A percentile compares a stretch with the other conserved stretches of the same genome.
phyloP scores from a whole-genome alignment of 2,113 vertebrate genomes.

The Otus sunia region DNA sequence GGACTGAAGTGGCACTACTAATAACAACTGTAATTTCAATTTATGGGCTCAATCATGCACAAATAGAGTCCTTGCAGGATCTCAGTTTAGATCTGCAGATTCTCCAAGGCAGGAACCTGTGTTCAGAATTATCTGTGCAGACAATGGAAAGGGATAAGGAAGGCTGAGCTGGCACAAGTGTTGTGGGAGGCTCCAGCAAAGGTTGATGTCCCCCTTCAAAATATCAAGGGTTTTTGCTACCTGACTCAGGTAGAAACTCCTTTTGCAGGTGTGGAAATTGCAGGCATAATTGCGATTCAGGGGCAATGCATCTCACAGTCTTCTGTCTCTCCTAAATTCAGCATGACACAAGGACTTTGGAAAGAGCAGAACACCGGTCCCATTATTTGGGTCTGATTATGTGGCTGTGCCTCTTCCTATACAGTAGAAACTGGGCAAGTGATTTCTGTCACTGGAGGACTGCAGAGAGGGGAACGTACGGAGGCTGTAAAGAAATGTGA shows the following conservation, averaged over 20 bases:
- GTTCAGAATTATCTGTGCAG: background rate
- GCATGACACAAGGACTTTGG: background rate
- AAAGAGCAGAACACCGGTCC: background rate
- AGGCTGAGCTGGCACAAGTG: background rate
- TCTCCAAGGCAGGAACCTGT: background rate
- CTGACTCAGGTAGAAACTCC: background rate
- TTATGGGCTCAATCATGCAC: background rate
- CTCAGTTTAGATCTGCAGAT: background rate
- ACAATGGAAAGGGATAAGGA: background rate
- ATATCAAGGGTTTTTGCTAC: background rate
- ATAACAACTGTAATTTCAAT: conserved; percentile 5
- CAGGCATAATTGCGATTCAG: background rate
- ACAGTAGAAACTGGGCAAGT: background rate
- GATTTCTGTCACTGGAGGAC: background rate
- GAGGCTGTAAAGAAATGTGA: conserved; percentile 41
- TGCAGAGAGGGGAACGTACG: background rate
- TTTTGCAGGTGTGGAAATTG: background rate
- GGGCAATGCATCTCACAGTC: background rate
- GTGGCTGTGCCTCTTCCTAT: background rate
- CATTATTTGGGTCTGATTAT: background rate
- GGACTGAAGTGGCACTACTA: background rate
- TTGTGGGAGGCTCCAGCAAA: background rate
- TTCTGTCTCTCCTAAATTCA: background rate
- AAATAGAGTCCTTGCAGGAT: background rate
- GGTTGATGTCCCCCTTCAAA: background rate